Evolutionary conservation across 92 coral and sea anemone species (phyloP).

Genomic region (Umimayanthus chanpuru): DNA sequence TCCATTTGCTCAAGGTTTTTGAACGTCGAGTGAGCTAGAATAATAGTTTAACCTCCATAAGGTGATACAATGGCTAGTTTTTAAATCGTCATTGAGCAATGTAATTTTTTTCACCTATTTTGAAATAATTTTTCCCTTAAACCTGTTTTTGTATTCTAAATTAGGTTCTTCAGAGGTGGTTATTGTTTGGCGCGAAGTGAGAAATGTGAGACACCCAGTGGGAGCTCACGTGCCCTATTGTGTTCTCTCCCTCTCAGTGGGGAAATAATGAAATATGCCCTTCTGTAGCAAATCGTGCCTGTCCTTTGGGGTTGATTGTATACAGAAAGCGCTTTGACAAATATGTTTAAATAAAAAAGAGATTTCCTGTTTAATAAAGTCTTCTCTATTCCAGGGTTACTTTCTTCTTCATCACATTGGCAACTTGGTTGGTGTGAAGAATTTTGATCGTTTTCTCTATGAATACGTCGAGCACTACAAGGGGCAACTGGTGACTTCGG

Average conservation of each 20-base stretch:
- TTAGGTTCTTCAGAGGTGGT: too few relatives aligned
- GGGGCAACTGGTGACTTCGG: constrained; percentile 91
- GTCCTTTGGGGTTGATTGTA: background rate
- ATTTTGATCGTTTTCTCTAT: constrained; percentile 78
- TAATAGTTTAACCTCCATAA: background rate
- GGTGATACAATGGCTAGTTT: too few relatives aligned
- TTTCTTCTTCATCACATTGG: constrained; percentile 94
- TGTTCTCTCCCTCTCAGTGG: too few relatives aligned
- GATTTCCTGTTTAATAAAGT: background rate
- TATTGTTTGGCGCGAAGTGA: too few relatives aligned
- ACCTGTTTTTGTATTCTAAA: too few relatives aligned
- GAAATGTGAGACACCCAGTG: too few relatives aligned
- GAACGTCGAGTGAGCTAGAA: background rate
- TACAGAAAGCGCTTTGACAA: too few relatives aligned
- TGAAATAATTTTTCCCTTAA: too few relatives aligned
- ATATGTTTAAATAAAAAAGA: too few relatives aligned
- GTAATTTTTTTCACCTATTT: too few relatives aligned
- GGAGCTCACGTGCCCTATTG: too few relatives aligned
- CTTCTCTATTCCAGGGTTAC: constrained; percentile 69
- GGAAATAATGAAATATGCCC: background rate
- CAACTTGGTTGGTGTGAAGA: constrained; percentile 76
- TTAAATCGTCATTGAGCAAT: too few relatives aligned
- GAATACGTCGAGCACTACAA: constrained; percentile 84
- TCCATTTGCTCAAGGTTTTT: background rate
- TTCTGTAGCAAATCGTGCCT: background rate